A percentile compares a stretch with the other conserved stretches of the same genome.
Evolutionary conservation across 92 coral and sea anemone species (phyloP).

Genomic region (Actinostola sp.): DNA sequence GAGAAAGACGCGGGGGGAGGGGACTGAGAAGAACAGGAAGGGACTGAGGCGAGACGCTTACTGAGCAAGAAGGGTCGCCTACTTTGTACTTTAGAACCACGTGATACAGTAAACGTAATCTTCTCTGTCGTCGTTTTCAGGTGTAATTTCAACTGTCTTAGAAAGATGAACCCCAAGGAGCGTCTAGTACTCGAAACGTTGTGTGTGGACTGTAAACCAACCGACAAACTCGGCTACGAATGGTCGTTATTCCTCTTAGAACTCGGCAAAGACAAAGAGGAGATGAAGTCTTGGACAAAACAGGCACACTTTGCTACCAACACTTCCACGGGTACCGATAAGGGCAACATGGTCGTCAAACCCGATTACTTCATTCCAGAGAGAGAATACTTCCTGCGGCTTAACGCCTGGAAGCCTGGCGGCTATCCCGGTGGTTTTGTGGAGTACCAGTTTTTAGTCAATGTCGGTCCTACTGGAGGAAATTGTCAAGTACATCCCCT

Average conservation of each 20-base stretch:
- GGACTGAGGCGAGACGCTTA: too few species aligned
- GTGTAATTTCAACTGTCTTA: conserved; percentile 71
- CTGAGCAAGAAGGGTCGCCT: too few species aligned
- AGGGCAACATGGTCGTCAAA: conserved; percentile 64
- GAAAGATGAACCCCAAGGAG: conserved; percentile 73
- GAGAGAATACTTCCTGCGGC: conserved; percentile 61
- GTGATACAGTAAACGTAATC: background rate
- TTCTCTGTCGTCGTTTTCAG: conserved; percentile 15
- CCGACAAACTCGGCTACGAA: conserved; percentile 62
- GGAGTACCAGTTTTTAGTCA: conserved; percentile 71
- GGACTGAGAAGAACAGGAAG: too few species aligned
- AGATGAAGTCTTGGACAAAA: conserved; percentile 55
- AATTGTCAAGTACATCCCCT: conserved; percentile 57
- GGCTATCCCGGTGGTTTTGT: conserved; percentile 81
- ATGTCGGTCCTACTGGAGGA: conserved; percentile 78
- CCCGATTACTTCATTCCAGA: conserved; percentile 58
- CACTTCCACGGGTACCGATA: conserved; percentile 72
- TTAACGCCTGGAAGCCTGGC: conserved; percentile 90
- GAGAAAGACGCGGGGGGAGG: too few species aligned
- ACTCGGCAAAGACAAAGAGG: conserved; percentile 36
- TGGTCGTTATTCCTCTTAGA: conserved; percentile 64
- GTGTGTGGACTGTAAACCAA: conserved; percentile 69
- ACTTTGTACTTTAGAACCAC: too few species aligned
- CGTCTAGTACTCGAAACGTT: conserved; percentile 76
- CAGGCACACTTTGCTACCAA: conserved; percentile 52